A percentile compares a stretch with the other conserved stretches of the same genome.
Evolutionary conservation across 1,140 invertebrate genomes (phyloP).

Genomic region (Condylostylus longicornis): DNA sequence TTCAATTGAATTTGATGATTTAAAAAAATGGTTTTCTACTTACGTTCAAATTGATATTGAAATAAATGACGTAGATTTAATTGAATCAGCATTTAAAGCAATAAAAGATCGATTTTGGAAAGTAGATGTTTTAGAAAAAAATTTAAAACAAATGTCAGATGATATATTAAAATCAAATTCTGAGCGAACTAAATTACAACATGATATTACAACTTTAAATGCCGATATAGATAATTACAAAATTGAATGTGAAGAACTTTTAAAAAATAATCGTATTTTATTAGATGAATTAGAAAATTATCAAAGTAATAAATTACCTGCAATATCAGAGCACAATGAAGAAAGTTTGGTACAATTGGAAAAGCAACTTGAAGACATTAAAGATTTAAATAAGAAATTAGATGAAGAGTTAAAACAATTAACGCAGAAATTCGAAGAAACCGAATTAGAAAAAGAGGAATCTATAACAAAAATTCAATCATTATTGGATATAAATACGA

Average conservation of each 20-base stretch:
- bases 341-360: conserved; percentile 44
- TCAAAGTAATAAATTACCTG: conserved; percentile 45
- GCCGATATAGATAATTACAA: conserved; percentile 43
- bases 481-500: conserved; percentile 14
- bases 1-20: conserved; percentile 30
- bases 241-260: conserved; percentile 44
- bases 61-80: conserved; percentile 14
- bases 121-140: conserved; percentile 24
- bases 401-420: conserved; percentile 34
- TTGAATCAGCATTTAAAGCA: conserved; percentile 29
- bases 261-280: conserved; percentile 48
- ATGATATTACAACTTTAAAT: conserved; percentile 40
- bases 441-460: conserved; percentile 31
- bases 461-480: conserved; percentile 31
- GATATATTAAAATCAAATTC: conserved; percentile 22
- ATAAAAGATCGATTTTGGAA: conserved; percentile 27
- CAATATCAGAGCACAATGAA: conserved; percentile 50
- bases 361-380: conserved; percentile 40
- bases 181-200: conserved; percentile 18
- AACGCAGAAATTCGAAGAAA: conserved; percentile 24
- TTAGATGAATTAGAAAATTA: conserved; percentile 43
- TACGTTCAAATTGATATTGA: conserved; percentile 15
- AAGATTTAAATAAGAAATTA: conserved; percentile 34
- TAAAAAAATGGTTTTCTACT: conserved; percentile 13
- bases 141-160: conserved; percentile 20